These are phyloP conservation scores for Tubulanus polymorphus DNA, from an alignment of 2,888 invertebrate genomes.

Conservation along the genomic window DNA sequence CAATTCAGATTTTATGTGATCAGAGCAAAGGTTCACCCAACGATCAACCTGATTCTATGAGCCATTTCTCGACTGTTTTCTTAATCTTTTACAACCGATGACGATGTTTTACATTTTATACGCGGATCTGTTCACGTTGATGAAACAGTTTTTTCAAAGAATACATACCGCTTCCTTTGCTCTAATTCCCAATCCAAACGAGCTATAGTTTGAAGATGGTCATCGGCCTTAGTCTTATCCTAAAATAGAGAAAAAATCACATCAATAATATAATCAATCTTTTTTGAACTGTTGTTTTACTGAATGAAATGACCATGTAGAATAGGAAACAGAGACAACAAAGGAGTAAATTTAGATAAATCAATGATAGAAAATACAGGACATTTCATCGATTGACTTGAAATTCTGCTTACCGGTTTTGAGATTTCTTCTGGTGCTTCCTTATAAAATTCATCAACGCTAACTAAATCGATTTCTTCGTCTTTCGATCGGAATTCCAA, in stretches of 20 bases:
- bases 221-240: conserved; percentile 67
- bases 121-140: too few species aligned
- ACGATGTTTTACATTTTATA: too few species aligned
- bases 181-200: conserved; percentile 87
- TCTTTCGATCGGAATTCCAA: conserved; percentile 90
- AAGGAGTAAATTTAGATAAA: background rate
- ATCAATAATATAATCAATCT: background rate
- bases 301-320: background rate
- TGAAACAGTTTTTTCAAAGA: too few species aligned
- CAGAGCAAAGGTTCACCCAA: too few species aligned
- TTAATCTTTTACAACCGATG: too few species aligned
- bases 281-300: background rate
- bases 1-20: too few species aligned
- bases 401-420: conserved; percentile 63
- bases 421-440: conserved; percentile 71
- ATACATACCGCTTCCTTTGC: conserved; percentile 70
- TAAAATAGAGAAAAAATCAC: conserved; percentile 41
- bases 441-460: conserved; percentile 76
- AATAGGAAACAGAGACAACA: background rate
- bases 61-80: too few species aligned
- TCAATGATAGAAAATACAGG: background rate
- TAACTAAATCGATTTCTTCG: conserved; percentile 84
- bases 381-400: too few species aligned
- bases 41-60: too few species aligned
- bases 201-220: conserved; percentile 77